A percentile compares a stretch with the other conserved stretches of the same genome.
phyloP scores from a whole-genome alignment of 2,797 vertebrate genomes.

The Rhynchonycteris naso region DNA sequence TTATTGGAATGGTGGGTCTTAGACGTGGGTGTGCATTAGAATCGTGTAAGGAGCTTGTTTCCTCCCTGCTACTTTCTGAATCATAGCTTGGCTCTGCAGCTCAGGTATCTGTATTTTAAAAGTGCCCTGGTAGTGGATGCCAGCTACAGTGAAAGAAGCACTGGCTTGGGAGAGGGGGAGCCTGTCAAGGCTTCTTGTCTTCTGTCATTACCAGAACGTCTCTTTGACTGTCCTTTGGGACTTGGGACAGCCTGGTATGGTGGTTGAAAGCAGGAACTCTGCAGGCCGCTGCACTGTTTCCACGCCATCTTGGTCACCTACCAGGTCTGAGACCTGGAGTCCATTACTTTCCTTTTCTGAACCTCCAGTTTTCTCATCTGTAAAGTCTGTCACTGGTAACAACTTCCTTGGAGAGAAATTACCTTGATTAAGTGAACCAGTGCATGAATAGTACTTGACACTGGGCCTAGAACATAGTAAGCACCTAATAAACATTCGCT shows the following conservation, averaged over 20 bases:
- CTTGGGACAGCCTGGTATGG: neutral
- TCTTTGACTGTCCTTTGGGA: neutral
- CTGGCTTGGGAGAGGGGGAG: neutral
- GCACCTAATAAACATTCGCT: constrained; percentile 61
- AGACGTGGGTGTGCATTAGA: neutral
- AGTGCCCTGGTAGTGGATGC: neutral
- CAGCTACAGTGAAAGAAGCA: neutral
- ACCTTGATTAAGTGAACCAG: constrained; percentile 36
- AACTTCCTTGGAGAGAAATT: constrained; percentile 47
- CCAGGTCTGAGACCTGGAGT: neutral
- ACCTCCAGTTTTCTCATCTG: constrained; percentile 59
- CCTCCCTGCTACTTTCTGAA: neutral
- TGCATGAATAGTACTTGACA: constrained; percentile 17
- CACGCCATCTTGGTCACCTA: neutral
- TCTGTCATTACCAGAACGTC: neutral
- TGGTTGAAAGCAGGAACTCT: neutral
- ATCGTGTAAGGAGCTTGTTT: neutral
- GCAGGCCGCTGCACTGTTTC: neutral
- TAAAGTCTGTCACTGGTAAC: constrained; percentile 53
- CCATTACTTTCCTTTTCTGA: neutral
- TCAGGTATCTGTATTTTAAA: constrained; percentile 30
- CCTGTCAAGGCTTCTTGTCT: neutral
- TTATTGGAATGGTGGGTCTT: constrained; percentile 26
- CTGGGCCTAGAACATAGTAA: constrained; percentile 25
- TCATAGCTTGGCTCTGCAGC: neutral